Evolutionary conservation across 2,797 vertebrate species (phyloP).

Genomic region (Mastacembelus armatus): DNA sequence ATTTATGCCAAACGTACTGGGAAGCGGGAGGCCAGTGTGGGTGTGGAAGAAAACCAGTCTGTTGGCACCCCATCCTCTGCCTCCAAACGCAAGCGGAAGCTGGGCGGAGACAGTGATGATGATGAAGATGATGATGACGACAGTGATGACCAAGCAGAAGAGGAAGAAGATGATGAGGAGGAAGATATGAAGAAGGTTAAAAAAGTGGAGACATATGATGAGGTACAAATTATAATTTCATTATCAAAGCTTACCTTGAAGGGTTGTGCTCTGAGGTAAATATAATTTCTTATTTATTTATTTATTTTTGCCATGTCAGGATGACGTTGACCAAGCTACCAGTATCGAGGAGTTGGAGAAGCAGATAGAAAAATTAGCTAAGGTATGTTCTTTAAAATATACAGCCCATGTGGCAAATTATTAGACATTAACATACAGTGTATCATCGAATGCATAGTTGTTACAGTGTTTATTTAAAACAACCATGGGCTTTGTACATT

Average conservation of each 20-base stretch:
- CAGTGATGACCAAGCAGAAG: slow-evolving; percentile 94
- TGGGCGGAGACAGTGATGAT: slow-evolving; percentile 90
- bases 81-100: slow-evolving; percentile 91
- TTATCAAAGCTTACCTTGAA: background rate
- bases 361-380: slow-evolving; percentile 97
- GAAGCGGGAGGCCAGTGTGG: slow-evolving; percentile 87
- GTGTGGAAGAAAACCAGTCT: slow-evolving; percentile 89
- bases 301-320: slow-evolving; percentile 84
- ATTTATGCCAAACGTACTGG: slow-evolving; percentile 97
- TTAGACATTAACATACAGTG: slow-evolving; percentile 12
- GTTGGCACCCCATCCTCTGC: slow-evolving; percentile 87
- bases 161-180: slow-evolving; percentile 97
- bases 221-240: slow-evolving; percentile 73
- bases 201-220: slow-evolving; percentile 93
- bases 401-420: slow-evolving; percentile 22
- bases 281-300: too few species aligned
- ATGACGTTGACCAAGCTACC: slow-evolving; percentile 95
- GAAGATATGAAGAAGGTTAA: slow-evolving; percentile 94
- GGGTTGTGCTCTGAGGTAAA: too few species aligned
- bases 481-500: slow-evolving; percentile 20
- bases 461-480: slow-evolving; percentile 26
- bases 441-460: too few species aligned
- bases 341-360: slow-evolving; percentile 98
- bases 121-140: slow-evolving; percentile 96
- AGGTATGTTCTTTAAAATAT: slow-evolving; percentile 82